A percentile compares a stretch with the other conserved stretches of the same genome.
Evolutionary conservation across 2,797 vertebrate species (phyloP).

Genomic region (Chelon labrosus): DNA sequence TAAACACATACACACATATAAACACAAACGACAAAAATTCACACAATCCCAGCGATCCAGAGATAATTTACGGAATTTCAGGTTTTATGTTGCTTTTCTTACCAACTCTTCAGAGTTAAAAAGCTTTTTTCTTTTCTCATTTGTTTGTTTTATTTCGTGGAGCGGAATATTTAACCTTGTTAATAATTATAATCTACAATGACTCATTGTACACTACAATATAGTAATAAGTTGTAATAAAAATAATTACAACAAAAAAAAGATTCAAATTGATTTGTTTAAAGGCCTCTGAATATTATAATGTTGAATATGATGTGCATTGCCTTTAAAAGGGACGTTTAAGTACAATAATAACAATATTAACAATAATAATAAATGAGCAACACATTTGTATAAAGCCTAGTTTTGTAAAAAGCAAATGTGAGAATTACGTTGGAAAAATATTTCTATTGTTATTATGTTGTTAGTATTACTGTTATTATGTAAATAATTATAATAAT

Average conservation of each 20-base stretch:
- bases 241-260: background rate
- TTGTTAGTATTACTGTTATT: background rate
- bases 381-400: background rate
- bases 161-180: background rate
- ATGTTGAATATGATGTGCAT: too few relatives aligned
- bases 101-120: background rate
- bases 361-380: background rate
- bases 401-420: background rate
- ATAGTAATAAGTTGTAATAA: background rate
- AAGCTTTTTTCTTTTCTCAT: background rate
- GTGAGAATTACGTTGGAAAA: background rate
- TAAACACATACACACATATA: constrained; percentile 39
- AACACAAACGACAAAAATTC: constrained; percentile 36
- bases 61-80: background rate
- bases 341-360: background rate
- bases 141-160: background rate
- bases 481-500: background rate
- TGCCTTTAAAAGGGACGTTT: too few relatives aligned
- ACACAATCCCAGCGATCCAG: background rate
- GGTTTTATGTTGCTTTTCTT: background rate
- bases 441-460: background rate
- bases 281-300: too few relatives aligned
- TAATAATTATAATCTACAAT: background rate
- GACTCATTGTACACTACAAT: background rate
- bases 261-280: too few relatives aligned